Percentiles rank a stretch among this genome's conserved stretches.
Conservation (phyloP, 2,888 invertebrate genomes). For the Rhabditoides inermis region DNA sequence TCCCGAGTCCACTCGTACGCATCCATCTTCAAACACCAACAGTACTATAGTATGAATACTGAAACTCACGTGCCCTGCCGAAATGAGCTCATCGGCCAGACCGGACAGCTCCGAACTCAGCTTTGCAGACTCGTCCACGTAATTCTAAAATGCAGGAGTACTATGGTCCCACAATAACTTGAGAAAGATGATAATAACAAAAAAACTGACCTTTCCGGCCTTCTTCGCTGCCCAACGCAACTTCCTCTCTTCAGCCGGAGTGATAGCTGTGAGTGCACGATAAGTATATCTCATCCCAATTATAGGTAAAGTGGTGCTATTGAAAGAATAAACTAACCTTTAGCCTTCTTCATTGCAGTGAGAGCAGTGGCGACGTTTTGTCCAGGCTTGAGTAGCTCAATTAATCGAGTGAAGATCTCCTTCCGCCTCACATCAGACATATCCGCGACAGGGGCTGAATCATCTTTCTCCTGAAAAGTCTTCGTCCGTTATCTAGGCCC, state of each 20-base stretch:
- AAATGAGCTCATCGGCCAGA: constrained; percentile 38
- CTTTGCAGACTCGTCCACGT: constrained; percentile 26
- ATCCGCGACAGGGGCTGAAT: constrained; percentile 9
- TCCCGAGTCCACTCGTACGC: constrained; percentile 42
- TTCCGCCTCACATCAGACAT: constrained; percentile 21
- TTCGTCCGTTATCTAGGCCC: no score
- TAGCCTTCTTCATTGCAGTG: constrained; percentile 35
- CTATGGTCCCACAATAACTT: neutral
- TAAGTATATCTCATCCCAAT: no score
- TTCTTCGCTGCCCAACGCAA: constrained; percentile 49
- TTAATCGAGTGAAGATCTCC: constrained; percentile 21
- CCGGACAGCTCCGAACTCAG: constrained; percentile 27
- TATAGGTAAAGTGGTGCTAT: no score
- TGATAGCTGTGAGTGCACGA: constrained; percentile 16
- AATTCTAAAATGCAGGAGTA: neutral
- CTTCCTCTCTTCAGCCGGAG: constrained; percentile 46
- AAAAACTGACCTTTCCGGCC: constrained; percentile 22
- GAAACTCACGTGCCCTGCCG: constrained; percentile 35
- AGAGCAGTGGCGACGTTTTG: constrained; percentile 35
- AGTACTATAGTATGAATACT: neutral
- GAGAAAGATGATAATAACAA: neutral
- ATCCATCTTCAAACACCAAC: constrained; percentile 28
- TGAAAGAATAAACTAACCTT: constrained; percentile 21
- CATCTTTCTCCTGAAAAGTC: constrained; percentile 15
- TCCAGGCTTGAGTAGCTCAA: constrained; percentile 23